Conservation (phyloP, 2,113 vertebrate genomes). For the Grammomys surdaster region DNA sequence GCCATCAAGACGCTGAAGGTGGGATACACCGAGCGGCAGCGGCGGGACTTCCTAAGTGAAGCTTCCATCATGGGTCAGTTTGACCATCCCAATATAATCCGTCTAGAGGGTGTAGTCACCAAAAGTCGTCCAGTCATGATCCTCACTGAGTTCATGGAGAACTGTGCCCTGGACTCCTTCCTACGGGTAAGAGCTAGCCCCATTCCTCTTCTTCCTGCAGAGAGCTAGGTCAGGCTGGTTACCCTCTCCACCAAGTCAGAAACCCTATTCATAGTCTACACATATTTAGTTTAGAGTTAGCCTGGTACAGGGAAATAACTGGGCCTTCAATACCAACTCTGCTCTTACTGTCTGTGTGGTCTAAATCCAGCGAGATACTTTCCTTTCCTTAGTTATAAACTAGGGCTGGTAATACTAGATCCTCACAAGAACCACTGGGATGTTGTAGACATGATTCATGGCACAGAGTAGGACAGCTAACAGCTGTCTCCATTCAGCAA, state of each 20-base stretch:
- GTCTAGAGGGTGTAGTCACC: constrained; percentile 98
- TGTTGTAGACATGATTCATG: background rate
- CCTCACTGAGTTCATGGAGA: constrained; percentile 99
- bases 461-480: background rate
- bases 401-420: background rate
- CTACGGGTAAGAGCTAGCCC: constrained; percentile 90
- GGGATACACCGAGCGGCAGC: constrained; percentile 97
- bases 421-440: background rate
- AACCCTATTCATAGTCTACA: background rate
- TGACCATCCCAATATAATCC: constrained; percentile 99
- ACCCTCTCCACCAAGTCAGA: background rate
- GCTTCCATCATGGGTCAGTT: constrained; percentile 99
- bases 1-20: constrained; percentile 99
- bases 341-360: background rate
- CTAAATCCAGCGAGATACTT: background rate
- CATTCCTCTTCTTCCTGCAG: background rate
- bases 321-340: background rate
- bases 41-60: constrained; percentile 97
- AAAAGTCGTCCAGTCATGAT: constrained; percentile 99
- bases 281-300: background rate
- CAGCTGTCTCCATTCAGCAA: background rate
- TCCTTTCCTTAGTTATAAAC: background rate
- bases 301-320: background rate
- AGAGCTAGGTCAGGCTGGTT: background rate
- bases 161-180: constrained; percentile 97